These are phyloP conservation scores for Ephestia elutella DNA, from an alignment of 1,140 invertebrate species.

Conservation along the genomic window DNA sequence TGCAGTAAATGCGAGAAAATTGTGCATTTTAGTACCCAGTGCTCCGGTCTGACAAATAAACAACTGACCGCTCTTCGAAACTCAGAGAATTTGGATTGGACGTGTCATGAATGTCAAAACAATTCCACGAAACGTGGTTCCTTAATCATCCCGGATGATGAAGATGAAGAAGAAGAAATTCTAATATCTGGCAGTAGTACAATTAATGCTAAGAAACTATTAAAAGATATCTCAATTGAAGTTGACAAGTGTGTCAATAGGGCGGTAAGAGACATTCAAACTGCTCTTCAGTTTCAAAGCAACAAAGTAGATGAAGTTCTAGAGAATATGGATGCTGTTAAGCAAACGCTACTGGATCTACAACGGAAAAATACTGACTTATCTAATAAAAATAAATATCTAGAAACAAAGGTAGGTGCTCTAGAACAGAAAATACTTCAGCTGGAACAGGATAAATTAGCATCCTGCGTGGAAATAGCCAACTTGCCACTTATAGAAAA, in stretches of 20 bases:
- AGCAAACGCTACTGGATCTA: conserved; percentile 1
- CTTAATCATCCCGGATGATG: conserved; percentile 13
- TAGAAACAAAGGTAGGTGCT: conserved; percentile 12
- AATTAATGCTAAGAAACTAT: conserved; percentile 15
- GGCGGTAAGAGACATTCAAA: not conserved
- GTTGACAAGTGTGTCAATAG: not conserved
- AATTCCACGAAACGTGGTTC: conserved; percentile 8
- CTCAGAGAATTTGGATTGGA: conserved; percentile 14
- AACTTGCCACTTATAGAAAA: conserved; percentile 13
- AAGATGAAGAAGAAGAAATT: conserved; percentile 6
- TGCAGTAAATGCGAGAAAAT: conserved; percentile 17
- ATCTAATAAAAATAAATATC: conserved; percentile 16
- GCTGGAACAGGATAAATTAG: conserved; percentile 16
- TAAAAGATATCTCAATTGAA: conserved; percentile 6
- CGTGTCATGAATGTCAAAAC: conserved; percentile 11
- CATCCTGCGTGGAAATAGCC: conserved; percentile 17
- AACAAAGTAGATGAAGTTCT: not conserved
- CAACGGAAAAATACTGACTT: conserved; percentile 17
- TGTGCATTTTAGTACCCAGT: conserved; percentile 16
- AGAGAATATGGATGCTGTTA: not conserved
- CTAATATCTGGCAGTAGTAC: not conserved
- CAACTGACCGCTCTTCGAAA: conserved; percentile 16
- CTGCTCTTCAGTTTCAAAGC: not conserved
- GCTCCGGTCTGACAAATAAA: conserved; percentile 16
- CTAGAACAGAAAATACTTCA: conserved; percentile 17